phyloP scores from a whole-genome alignment of 2,113 vertebrate species.

The Burhinus oedicnemus region DNA sequence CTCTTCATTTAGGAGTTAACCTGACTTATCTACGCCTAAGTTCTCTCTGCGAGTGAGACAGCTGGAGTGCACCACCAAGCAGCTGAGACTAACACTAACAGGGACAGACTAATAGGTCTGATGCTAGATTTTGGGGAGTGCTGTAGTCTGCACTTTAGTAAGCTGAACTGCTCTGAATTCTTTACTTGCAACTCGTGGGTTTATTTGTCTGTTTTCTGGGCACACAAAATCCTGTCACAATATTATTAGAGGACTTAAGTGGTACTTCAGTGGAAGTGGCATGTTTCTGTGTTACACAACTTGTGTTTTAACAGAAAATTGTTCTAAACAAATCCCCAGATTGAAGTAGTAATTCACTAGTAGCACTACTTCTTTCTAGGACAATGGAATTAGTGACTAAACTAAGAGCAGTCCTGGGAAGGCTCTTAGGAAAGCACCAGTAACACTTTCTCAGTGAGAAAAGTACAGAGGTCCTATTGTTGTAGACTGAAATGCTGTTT shows the following conservation, averaged over 20 bases:
- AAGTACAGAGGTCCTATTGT: background rate
- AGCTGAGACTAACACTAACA: fast-evolving
- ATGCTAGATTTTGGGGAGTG: background rate
- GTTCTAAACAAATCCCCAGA: background rate
- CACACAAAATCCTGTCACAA: background rate
- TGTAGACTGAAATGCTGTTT: background rate
- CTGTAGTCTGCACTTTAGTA: background rate
- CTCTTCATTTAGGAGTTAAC: background rate
- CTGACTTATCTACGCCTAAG: background rate
- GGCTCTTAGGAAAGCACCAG: background rate
- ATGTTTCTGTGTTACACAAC: background rate
- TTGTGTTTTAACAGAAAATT: background rate
- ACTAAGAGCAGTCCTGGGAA: background rate
- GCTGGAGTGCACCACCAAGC: background rate
- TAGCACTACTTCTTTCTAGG: background rate
- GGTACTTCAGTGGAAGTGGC: background rate
- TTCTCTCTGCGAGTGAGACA: background rate
- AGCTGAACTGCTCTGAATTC: background rate
- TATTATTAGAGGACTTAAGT: background rate
- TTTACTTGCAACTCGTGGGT: background rate
- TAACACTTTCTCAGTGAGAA: background rate
- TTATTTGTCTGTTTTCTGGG: background rate
- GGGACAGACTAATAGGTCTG: background rate
- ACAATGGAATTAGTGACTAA: background rate
- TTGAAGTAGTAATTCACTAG: background rate